These are phyloP conservation scores for Coptodon rendalli DNA, from an alignment of 2,113 vertebrate species.

Conservation along the genomic window DNA sequence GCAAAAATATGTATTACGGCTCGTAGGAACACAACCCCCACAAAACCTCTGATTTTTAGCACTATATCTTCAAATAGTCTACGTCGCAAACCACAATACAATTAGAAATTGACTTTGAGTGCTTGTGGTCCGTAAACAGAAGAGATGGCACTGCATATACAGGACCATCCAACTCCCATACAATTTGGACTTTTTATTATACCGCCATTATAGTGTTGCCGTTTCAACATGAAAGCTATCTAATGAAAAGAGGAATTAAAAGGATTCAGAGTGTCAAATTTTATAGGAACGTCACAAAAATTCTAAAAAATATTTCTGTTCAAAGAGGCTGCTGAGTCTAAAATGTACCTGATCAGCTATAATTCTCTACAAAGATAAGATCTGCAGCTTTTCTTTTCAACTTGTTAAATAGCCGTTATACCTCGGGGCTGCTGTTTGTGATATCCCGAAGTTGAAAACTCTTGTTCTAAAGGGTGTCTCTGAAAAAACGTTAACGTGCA, in stretches of 20 bases:
- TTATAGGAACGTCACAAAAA: neutral
- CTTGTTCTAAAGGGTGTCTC: neutral
- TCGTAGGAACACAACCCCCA: neutral
- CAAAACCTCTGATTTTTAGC: neutral
- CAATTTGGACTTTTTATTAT: rapidly evolving
- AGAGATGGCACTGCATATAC: neutral
- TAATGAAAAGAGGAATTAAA: neutral
- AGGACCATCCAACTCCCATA: neutral
- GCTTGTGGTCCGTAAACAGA: neutral
- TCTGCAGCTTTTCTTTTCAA: neutral
- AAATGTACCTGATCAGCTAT: neutral
- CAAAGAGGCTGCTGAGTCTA: neutral
- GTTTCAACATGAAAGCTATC: neutral
- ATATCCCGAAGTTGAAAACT: neutral
- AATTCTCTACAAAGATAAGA: neutral
- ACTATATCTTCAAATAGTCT: neutral
- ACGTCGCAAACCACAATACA: neutral
- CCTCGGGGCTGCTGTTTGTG: neutral
- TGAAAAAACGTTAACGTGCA: neutral
- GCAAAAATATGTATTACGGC: neutral
- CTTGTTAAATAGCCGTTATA: neutral
- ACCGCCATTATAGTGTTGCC: neutral
- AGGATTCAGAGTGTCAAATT: neutral
- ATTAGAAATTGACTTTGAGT: neutral
- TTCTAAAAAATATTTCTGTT: neutral